Conservation (phyloP, 2,888 invertebrate species). For the Unio delphinus region DNA sequence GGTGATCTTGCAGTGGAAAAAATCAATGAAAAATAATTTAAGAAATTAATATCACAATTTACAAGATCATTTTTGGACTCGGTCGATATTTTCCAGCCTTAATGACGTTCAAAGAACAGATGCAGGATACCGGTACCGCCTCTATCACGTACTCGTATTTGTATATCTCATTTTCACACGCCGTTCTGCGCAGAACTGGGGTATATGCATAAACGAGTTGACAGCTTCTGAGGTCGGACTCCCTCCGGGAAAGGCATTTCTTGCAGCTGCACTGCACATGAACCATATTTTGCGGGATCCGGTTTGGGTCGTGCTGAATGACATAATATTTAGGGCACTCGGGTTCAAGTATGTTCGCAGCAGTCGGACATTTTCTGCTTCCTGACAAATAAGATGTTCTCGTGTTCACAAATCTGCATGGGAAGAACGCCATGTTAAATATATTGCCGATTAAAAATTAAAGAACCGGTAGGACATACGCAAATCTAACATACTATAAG, state of each 20-base stretch:
- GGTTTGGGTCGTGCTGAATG: constrained; percentile 17
- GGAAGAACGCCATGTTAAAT: too few relatives aligned
- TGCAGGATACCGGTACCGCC: constrained; percentile 14
- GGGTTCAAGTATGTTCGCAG: not conserved
- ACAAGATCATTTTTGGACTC: too few relatives aligned
- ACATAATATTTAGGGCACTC: constrained; percentile 24
- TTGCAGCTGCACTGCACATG: constrained; percentile 21
- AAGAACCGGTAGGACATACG: too few relatives aligned
- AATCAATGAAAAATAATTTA: too few relatives aligned
- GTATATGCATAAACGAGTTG: constrained; percentile 11
- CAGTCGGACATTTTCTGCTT: too few relatives aligned
- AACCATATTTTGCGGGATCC: constrained; percentile 23
- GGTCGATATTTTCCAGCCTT: too few relatives aligned
- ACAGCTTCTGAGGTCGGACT: constrained; percentile 1
- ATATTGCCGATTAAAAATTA: too few relatives aligned
- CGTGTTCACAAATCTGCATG: too few relatives aligned
- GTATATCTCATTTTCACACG: not conserved
- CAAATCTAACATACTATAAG: too few relatives aligned
- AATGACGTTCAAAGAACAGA: constrained; percentile 5
- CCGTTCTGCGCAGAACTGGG: constrained; percentile 8
- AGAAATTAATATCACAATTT: too few relatives aligned
- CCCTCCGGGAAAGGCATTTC: constrained; percentile 8
- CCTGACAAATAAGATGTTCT: too few relatives aligned
- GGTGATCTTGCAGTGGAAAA: too few relatives aligned
- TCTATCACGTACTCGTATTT: constrained; percentile 5